Percentiles rank a stretch among this genome's conserved stretches.
phyloP scores from a whole-genome alignment of 2,113 vertebrate genomes.

The Heliornis fulica region DNA sequence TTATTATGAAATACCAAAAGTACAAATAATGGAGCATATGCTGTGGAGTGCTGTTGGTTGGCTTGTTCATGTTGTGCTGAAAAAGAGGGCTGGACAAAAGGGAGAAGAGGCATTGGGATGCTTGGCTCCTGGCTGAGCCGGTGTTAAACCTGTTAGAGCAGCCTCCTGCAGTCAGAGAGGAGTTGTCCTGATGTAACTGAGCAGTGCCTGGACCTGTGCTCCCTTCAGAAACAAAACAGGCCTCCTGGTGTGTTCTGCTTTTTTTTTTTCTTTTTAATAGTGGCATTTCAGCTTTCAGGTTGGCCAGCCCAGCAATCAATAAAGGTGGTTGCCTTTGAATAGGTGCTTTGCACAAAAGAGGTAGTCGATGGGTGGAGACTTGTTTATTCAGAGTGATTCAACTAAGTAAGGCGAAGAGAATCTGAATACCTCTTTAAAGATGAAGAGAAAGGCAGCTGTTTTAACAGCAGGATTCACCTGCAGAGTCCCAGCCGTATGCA shows the following conservation, averaged over 20 bases:
- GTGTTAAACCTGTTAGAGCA: constrained; percentile 26
- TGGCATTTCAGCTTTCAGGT: constrained; percentile 54
- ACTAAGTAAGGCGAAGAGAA: constrained; percentile 71
- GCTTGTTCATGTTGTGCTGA: background rate
- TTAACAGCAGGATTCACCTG: constrained; percentile 72
- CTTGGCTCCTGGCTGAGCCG: background rate
- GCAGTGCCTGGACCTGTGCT: background rate
- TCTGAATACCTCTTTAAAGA: constrained; percentile 70
- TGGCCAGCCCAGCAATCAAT: constrained; percentile 62
- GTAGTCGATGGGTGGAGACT: constrained; percentile 80
- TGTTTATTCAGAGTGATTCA: constrained; percentile 84
- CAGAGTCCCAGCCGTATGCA: constrained; percentile 36
- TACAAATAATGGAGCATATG: background rate
- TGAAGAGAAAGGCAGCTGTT: constrained; percentile 52
- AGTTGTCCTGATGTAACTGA: background rate
- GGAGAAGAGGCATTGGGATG: background rate
- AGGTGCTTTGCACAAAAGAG: constrained; percentile 78
- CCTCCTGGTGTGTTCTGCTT: constrained; percentile 38
- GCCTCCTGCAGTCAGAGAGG: background rate
- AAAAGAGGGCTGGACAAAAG: background rate
- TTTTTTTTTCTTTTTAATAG: background rate
- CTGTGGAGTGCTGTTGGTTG: background rate
- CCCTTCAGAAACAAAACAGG: background rate
- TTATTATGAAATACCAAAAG: constrained; percentile 5
- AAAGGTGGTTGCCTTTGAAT: constrained; percentile 76